Evolutionary conservation across 2,113 vertebrate genomes (phyloP), one percentile per base, ranked within the genome.

Genomic region (Pimephales promelas): DNA sequence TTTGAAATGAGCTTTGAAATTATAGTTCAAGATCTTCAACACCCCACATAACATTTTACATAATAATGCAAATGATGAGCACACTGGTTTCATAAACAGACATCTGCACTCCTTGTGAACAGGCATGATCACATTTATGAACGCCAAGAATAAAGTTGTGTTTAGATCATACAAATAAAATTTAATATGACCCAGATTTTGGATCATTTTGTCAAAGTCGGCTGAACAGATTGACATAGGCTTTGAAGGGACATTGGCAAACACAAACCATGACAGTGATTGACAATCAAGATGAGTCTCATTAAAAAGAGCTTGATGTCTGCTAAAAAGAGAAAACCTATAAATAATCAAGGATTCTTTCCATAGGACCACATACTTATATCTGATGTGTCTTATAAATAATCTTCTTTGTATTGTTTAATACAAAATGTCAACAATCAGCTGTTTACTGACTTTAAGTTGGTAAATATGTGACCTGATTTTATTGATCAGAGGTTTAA

Each of bases 201-300:
- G 28, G 36, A 36, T 64, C 34, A 66, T 68, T 68, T 66, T 77
- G 59, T 78, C 62, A 84, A 78, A 70, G 40, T 40, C 18, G 6
- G 24, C 31, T 8, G 57, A 77, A 77, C 47, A 40, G 74, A 31
- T 66, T 75, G 74, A 54, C n/a, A 10, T 5, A 76, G 31, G 28
- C 72, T 79, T 59, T 57, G 49, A 71, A 77, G 34, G 64, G 72
- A 54, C 34, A 45, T 14, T 78, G 11, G 56, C 9, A 36, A 52
- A 26, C 45, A 36, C 4, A 24, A 76, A 76, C 45, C 49, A 43
- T 0, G 1, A 47, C 56, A 22, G 43, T 74, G 83, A 83, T 73
- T 87, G 83, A 85, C 86, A 85, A 22, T 83, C 59, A 57, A 83
- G 72, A 87, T 85, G 86, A 87, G 80, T 83, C 75, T 83, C 52